phyloP scores from a whole-genome alignment of 2,888 invertebrate species.

The Iselma pallidipennis region DNA sequence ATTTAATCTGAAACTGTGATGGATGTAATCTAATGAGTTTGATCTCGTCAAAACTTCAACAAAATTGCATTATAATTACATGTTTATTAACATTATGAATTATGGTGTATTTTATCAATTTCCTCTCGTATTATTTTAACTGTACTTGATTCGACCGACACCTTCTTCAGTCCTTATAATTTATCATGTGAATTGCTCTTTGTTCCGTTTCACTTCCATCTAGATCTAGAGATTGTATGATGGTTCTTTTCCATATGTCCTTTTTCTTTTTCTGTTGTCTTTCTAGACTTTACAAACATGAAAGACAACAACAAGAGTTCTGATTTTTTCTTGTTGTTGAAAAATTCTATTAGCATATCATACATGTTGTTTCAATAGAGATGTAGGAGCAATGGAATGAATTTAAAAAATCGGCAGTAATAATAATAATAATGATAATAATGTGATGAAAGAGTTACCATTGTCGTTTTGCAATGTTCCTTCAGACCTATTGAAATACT shows the following conservation, averaged over 20 bases:
- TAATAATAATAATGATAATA: not conserved
- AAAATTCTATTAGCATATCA: not conserved
- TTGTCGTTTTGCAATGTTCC: constrained; percentile 1
- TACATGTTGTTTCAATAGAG: not conserved
- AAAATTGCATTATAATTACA: not conserved
- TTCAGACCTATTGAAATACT: not conserved
- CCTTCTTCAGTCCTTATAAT: not conserved
- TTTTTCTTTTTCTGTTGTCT: not conserved
- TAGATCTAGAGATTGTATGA: not conserved
- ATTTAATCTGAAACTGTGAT: too few relatives aligned
- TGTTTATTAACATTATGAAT: not conserved
- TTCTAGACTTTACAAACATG: not conserved
- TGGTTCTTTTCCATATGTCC: not conserved
- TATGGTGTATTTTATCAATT: not conserved
- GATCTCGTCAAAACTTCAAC: too few relatives aligned
- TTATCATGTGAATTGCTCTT: constrained; percentile 8
- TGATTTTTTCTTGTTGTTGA: not conserved
- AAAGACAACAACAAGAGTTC: not conserved
- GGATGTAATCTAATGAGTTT: too few relatives aligned
- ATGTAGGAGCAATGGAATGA: not conserved
- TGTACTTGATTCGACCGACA: not conserved
- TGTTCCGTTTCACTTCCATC: not conserved
- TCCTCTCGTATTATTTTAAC: not conserved
- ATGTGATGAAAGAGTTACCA: not conserved
- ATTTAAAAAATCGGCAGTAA: not conserved